Conservation (phyloP, 2,888 invertebrate species). For the Strigamia crassipes region DNA sequence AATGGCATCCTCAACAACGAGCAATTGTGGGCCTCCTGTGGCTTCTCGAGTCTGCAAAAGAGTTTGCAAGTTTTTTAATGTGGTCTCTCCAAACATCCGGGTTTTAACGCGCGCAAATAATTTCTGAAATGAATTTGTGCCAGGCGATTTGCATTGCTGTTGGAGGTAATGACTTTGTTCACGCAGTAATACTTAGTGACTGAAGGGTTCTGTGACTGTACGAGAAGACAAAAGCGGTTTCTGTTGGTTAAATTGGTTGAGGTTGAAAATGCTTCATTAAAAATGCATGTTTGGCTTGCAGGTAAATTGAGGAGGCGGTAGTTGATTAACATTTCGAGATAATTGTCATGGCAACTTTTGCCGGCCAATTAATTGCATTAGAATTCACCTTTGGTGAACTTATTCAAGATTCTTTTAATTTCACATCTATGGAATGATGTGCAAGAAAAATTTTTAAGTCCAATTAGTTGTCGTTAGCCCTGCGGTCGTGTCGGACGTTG, state of each 20-base stretch:
- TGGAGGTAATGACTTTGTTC: not conserved
- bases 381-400: conserved; percentile 23
- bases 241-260: not conserved
- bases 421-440: not conserved
- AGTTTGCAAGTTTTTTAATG: not conserved
- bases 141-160: not conserved
- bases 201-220: not conserved
- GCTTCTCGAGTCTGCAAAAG: not conserved
- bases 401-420: conserved; percentile 6
- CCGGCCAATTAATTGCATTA: conserved; percentile 34
- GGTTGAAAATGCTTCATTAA: conserved; percentile 37
- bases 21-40: not conserved
- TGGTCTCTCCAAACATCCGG: not conserved
- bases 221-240: not conserved
- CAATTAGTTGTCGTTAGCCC: not conserved
- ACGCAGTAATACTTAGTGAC: not conserved
- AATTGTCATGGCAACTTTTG: conserved; percentile 29
- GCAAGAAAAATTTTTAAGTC: not conserved
- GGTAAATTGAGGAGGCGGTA: not conserved
- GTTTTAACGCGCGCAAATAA: conserved; percentile 1
- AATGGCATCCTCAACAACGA: not conserved
- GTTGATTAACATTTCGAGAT: not conserved
- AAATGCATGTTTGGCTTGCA: not conserved
- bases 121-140: not conserved
- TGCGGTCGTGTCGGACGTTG: not conserved